A percentile compares a stretch with the other conserved stretches of the same genome.
These are phyloP conservation scores for Protaetia brevitarsis DNA, from an alignment of 1,140 invertebrate species.

Conservation along the genomic window DNA sequence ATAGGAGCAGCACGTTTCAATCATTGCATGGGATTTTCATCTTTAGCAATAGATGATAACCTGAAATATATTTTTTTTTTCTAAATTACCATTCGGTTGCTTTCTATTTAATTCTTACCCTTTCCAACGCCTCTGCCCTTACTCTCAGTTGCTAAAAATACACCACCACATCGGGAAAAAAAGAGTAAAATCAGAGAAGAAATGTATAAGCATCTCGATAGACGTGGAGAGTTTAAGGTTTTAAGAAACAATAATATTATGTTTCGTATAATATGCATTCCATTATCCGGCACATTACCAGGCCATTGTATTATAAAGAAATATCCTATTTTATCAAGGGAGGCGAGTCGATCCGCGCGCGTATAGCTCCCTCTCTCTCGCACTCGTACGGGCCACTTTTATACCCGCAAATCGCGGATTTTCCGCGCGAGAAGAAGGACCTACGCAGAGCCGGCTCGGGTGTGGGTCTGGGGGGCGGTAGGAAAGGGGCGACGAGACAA, in stretches of 20 bases:
- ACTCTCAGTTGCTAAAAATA: not conserved
- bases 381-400: no score
- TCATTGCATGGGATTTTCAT: no score
- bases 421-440: not conserved
- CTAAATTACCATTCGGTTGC: no score
- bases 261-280: slow-evolving; percentile 46
- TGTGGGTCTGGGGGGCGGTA: not conserved
- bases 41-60: no score
- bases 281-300: slow-evolving; percentile 42
- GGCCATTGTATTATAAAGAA: slow-evolving; percentile 19
- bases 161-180: not conserved
- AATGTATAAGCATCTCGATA: slow-evolving; percentile 11
- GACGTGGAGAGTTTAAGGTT: slow-evolving; percentile 41
- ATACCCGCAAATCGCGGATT: not conserved
- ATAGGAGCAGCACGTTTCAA: no score
- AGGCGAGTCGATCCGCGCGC: not conserved
- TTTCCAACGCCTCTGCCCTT: not conserved
- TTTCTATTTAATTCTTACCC: no score
- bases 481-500: not conserved
- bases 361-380: not conserved
- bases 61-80: no score
- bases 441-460: not conserved
- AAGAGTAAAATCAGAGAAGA: slow-evolving; percentile 8
- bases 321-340: slow-evolving; percentile 22
- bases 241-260: slow-evolving; percentile 49